Evolutionary conservation across 2,113 vertebrate genomes (phyloP), one percentile per base, ranked within the genome.

Genomic region (Microtus oregoni): DNA sequence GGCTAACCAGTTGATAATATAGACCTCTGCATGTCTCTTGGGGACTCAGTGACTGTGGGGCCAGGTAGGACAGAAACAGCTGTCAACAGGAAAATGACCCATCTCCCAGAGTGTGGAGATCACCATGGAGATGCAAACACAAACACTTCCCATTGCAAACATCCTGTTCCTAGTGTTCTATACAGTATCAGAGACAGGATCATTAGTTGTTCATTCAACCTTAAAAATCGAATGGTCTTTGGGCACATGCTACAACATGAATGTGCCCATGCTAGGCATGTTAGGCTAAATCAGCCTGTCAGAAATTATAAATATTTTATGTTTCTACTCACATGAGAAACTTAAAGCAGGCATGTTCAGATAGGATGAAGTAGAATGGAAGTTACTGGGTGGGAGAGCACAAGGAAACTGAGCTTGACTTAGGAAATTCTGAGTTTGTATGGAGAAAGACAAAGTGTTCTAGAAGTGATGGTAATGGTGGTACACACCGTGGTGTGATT

Each of bases 211-310:
- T 87, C 20, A 75, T 47, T 94, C 47, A 83, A n/a, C 35, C 70
- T 94, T 92, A 82, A 94, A 91, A 92, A 88, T 30, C 26, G 8
- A 95, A 72, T 76, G 44, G 55, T 68, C 68, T 93, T 90, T n/a
- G 28, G 28, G 20, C n/a, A 76, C 10, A 52, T 5, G 3, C 41
- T 35, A 55, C 47, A 67, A 52, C 26, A 38, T 4, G 3, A 28
- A 35, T 90, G n/a, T 85, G 65, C 50, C 28, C 76, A 58, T 58
- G 19, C 0, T 58, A 58, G 58, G 58, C n/a, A 76, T 70, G 41
- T 7, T 83, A 83, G 76, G 5, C 70, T 26, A 94, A 94, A 86
- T 86, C 58, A 91, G 50, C n/a, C 26, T 15, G 20, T 93, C 44
- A 52, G 41, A 47, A 47, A 20, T 28, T 32, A 32, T 20, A 47